Base-by-base conservation (phyloP, 2,797 vertebrate genomes). In the Parotocinclus haroldoi region DNA sequence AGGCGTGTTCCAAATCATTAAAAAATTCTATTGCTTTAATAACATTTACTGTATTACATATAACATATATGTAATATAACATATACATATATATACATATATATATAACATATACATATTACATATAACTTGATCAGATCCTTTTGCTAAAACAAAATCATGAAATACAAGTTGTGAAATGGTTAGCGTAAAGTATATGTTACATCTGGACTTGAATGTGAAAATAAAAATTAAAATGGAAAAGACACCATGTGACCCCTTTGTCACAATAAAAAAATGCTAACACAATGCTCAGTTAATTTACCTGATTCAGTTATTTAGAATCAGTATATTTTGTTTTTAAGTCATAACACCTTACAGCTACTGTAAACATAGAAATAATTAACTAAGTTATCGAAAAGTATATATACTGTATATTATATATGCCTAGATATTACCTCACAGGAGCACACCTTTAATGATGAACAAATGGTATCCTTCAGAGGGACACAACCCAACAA, bases 401-500 rank as follows among this genome's bases (percentile, higher is more conserved):
- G 27, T 27, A 27, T 27, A 2, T 27, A 27, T n/a, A n/a, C n/a
- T n/a, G 27, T 27, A 27, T 2, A 27, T 27, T 27, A n/a, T n/a
- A n/a, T 27, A 46, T 59, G 19, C 13, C 11, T 46, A 10, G 50
- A 63, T 42, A 40, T 40, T 38, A 53, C 14, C 48, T 10, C 61
- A 39, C 37, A 53, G 4, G 58, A 62, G 51, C 11, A 69, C 36
- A 62, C 39, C 63, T 62, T 37, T 27, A 54, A 58, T 59, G 55
- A 58, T 45, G 51, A 69, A 3, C 61, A 70, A 70, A 60, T 74
- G 36, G 45, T 54, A 10, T 46, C 51, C 39, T 73, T 76, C 48
- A 76, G 48, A 58, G 46, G 52, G 48, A 68, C 39, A 58, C 58
- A 69, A 10, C 66, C 27, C 54, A 58, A 59, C 51, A 64, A 69